Evolutionary conservation across 2,797 vertebrate species (phyloP).

Genomic region (Cirrhinus molitorella): DNA sequence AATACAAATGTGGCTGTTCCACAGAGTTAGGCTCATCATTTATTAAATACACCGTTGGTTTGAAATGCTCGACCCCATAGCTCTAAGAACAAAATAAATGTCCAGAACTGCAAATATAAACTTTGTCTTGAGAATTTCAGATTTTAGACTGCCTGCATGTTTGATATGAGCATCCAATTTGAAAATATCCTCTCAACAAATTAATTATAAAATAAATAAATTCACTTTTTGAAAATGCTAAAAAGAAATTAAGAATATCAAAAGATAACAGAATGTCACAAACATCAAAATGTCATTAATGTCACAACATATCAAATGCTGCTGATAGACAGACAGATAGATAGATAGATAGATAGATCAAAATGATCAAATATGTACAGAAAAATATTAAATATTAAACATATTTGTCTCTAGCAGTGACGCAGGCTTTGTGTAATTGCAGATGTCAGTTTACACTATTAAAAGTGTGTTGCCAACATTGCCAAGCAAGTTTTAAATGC

Average conservation of each 20-base stretch:
- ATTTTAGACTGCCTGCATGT: neutral
- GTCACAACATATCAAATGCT: too few species aligned
- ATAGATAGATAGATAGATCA: neutral
- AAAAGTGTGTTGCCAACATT: neutral
- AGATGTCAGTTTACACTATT: neutral
- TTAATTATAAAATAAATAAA: too few species aligned
- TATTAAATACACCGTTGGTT: slow-evolving; percentile 23
- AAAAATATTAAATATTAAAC: too few species aligned
- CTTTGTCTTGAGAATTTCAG: neutral
- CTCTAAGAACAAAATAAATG: neutral
- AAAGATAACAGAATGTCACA: neutral
- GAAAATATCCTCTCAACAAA: neutral
- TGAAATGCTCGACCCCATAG: neutral
- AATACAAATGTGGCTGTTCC: slow-evolving; percentile 42
- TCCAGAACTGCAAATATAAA: neutral
- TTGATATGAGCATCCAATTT: neutral
- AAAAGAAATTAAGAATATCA: neutral
- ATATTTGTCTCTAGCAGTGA: neutral
- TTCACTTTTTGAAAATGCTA: too few species aligned
- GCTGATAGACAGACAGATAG: neutral
- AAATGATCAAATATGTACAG: too few species aligned
- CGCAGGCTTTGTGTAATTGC: neutral
- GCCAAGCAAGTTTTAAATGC: slow-evolving; percentile 12
- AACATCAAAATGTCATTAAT: too few species aligned
- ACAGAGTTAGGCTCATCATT: slow-evolving; percentile 32